Percentiles rank a stretch among this genome's conserved stretches.
Conservation (phyloP, 2,113 vertebrate species). For the Upupa epops region DNA sequence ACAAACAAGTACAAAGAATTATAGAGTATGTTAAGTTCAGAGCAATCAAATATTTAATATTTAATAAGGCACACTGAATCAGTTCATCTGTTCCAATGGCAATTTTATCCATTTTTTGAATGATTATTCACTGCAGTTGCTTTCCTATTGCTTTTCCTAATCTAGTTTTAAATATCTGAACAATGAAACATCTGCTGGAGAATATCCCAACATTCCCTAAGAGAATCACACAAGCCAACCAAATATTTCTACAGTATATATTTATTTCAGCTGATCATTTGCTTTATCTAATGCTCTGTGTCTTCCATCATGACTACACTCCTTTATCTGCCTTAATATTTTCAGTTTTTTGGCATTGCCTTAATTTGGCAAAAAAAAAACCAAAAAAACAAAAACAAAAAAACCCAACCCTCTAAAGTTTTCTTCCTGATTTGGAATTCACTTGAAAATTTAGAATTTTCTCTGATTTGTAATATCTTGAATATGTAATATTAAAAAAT, state of each 20-base stretch:
- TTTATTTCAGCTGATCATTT: background rate
- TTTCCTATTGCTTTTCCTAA: background rate
- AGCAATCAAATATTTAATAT: background rate
- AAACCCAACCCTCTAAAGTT: rapidly evolving
- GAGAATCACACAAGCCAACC: background rate
- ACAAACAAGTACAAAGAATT: background rate
- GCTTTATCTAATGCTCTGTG: background rate
- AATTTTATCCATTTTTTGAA: background rate
- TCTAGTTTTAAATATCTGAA: slow-evolving; percentile 9
- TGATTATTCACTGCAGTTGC: background rate
- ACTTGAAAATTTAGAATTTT: background rate
- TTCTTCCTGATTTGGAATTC: background rate
- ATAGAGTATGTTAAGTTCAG: background rate
- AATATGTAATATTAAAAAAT: no score
- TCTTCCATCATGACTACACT: background rate
- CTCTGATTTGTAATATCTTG: background rate
- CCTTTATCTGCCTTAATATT: background rate
- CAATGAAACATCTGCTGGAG: slow-evolving; percentile 15
- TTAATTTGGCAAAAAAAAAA: background rate
- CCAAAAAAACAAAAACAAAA: no score
- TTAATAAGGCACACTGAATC: background rate
- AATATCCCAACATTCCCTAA: background rate
- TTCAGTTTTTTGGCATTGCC: rapidly evolving
- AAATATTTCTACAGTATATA: background rate
- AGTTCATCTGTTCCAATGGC: background rate